phyloP scores from a whole-genome alignment of 2,888 invertebrate genomes.

The Clivina fossor region DNA sequence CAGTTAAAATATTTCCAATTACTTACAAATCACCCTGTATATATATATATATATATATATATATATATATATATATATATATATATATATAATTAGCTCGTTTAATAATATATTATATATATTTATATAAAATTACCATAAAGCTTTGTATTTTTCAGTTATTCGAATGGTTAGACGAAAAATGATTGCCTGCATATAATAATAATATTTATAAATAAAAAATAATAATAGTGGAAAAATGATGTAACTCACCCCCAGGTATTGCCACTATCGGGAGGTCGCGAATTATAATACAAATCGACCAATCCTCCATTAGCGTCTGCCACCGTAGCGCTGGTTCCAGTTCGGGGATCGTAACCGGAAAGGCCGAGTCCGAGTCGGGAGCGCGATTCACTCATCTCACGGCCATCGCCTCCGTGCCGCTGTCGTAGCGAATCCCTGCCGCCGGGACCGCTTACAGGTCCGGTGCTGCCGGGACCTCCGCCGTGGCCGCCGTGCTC shows the following conservation, averaged over 20 bases:
- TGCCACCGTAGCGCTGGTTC: no score
- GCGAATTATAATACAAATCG: constrained; percentile 80
- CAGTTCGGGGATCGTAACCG: constrained; percentile 60
- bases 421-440: constrained; percentile 56
- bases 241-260: constrained; percentile 55
- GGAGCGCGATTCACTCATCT: constrained; percentile 76
- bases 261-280: constrained; percentile 64
- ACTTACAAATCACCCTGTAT: no score
- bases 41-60: no score
- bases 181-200: no score
- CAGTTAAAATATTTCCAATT: no score
- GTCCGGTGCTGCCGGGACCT: not conserved
- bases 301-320: constrained; percentile 64
- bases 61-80: no score
- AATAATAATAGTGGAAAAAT: not conserved
- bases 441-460: constrained; percentile 9
- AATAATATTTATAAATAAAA: constrained; percentile 1
- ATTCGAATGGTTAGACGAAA: no score
- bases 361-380: constrained; percentile 71
- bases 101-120: no score
- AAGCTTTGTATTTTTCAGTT: no score
- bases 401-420: constrained; percentile 74
- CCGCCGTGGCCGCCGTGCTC: not conserved
- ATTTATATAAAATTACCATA: no score
- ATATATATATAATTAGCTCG: no score